Base-by-base conservation (phyloP, 2,888 invertebrate species). In the Rotaria sp. region DNA sequence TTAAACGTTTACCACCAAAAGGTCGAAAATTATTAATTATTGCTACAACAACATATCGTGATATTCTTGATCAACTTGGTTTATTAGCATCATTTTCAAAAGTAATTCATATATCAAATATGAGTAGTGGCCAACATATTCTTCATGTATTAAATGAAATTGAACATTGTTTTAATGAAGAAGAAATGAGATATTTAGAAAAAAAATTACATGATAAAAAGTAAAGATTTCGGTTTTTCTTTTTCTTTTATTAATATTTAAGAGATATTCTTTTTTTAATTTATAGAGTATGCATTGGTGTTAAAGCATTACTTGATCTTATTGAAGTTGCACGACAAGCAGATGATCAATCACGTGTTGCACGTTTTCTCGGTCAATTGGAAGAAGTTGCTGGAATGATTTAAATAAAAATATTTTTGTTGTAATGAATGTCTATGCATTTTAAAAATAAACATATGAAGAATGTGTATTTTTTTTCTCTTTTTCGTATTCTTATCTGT, bases 1-100 rank as follows among this genome's bases (percentile, higher is more conserved):
- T 99, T 88, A 97, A 97, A 92, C 96, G 97, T 90, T 94, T 96
- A 89, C 98, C 98, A 84, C 98, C 98, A 0, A 88, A 88, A 86
- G 91, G 85, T 2, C 84, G 86, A 38, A 87, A 85, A 55, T 52
- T 87, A 57, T 52, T 87, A 15, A 45, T 87, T 55, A 87, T 87
- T 24, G 87, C 87, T n/a, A 87, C 87, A 59, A 85, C 85, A 21
- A 55, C 85, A 38, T 85, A 87, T 67, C 52, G 45, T 24, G 85
- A 87, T 50, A 52, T 87, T 15, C 59, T 87, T 13, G 85, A 85
- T 45, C 85, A 87, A 85, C 52, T 87, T 41, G 87, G 87, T 59
- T 55, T 87, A 50, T 45, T 55, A 35, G 84, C 80, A 41, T 85
- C 87, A 24, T 87, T 87, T 30, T 84, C 84, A 35, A 85, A 87